phyloP scores from a whole-genome alignment of 2,113 vertebrate species.

The Mirounga angustirostris region DNA sequence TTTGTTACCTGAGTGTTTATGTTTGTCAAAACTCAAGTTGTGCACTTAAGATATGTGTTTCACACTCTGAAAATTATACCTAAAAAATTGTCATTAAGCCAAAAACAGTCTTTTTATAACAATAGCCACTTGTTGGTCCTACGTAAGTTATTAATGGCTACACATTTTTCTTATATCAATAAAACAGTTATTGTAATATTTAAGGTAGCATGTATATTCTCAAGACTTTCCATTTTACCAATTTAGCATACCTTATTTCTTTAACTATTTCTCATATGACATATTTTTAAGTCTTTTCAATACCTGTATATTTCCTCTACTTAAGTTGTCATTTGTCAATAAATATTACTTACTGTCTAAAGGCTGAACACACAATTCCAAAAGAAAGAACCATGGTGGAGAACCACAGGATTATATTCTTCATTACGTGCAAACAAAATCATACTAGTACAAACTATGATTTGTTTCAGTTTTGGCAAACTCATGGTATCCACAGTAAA shows the following conservation, averaged over 20 bases:
- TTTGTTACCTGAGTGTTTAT: neutral
- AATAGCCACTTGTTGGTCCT: neutral
- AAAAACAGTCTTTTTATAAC: neutral
- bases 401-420: neutral
- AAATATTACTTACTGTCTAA: neutral
- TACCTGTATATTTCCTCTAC: neutral
- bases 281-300: neutral
- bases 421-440: neutral
- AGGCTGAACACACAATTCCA: neutral
- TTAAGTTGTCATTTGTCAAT: neutral
- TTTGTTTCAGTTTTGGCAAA: neutral
- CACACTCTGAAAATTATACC: neutral
- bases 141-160: neutral
- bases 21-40: neutral
- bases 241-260: neutral
- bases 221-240: neutral
- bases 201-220: neutral
- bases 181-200: neutral
- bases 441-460: neutral
- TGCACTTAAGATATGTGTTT: neutral
- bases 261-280: neutral
- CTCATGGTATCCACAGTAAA: neutral
- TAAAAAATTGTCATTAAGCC: neutral
- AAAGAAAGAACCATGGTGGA: neutral
- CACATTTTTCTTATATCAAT: neutral